A percentile compares a stretch with the other conserved stretches of the same genome.
phyloP scores from a whole-genome alignment of 1,140 invertebrate species.

The Trichonephila clavipes region DNA sequence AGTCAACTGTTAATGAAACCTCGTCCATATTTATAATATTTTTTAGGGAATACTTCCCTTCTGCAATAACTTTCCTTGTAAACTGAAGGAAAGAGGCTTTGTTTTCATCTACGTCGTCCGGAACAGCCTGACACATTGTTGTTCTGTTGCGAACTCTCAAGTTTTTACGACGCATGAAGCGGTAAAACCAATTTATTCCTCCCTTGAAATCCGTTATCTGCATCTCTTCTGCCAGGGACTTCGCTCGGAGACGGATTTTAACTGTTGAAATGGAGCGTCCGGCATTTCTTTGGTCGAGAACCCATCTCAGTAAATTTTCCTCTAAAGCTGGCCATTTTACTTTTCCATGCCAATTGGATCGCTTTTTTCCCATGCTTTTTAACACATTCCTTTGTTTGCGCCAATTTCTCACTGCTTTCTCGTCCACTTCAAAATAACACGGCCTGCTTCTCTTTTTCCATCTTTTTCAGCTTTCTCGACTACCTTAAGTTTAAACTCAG shows the following conservation, averaged over 20 bases:
- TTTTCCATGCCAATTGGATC: slow-evolving; percentile 20
- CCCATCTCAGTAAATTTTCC: too few species aligned
- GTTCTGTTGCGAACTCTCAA: too few species aligned
- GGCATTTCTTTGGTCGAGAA: slow-evolving; percentile 33
- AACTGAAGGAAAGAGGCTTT: too few species aligned
- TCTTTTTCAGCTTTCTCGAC: slow-evolving; percentile 40
- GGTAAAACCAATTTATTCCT: slow-evolving; percentile 24
- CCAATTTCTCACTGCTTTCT: neutral
- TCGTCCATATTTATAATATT: too few species aligned
- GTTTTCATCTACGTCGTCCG: slow-evolving; percentile 35
- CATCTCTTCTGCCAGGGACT: too few species aligned
- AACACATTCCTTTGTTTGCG: slow-evolving; percentile 14
- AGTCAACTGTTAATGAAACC: too few species aligned
- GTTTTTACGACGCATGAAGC: slow-evolving; percentile 15
- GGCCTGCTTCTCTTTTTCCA: slow-evolving; percentile 16
- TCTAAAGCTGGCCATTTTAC: slow-evolving; percentile 18
- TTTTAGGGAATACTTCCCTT: too few species aligned
- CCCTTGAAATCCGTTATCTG: too few species aligned
- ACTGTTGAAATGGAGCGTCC: too few species aligned
- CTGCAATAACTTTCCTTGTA: too few species aligned
- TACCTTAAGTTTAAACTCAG: slow-evolving; percentile 38
- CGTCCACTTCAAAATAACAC: slow-evolving; percentile 19
- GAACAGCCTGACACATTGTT: slow-evolving; percentile 39
- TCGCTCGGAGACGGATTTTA: too few species aligned
- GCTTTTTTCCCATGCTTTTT: neutral